Evolutionary conservation across 1,140 invertebrate genomes (phyloP), one percentile per base, ranked within the genome.

Genomic region (Eufriesea mexicana): DNA sequence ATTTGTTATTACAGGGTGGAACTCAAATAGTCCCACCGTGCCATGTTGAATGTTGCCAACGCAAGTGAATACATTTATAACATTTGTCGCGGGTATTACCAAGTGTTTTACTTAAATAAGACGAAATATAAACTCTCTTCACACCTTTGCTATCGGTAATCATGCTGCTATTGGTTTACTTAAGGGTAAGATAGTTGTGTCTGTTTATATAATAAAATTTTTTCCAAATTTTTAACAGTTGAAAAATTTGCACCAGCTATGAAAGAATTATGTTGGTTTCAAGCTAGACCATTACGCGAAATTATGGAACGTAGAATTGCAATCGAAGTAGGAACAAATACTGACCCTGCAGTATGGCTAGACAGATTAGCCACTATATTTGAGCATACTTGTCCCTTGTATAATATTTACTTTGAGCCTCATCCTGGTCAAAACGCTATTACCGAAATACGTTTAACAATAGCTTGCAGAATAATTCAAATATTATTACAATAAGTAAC

Each of bases 301-400:
- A 91, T 97, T 79, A 92, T 96, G 67, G 94, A 96, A 85, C 92
- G 94, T 54, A 92, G 92, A 88, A 84, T 91, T 45, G 91, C 92
- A 5, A 83, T 94, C 9, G 91, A 92, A 54, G 90, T 91, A 90
- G 94, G 94, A 72, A 94, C 93, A 20, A 95, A 96, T 87, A 95
- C 93, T 57, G 98, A 99, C 95, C 98, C 98, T n/a, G 96, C 96
- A 35, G 94, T 98, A 80, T 99, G 98, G 98, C 94, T 99, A 61
- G 98, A 99, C 95, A 95, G 98, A 89, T 95, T 99, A 79, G 96
- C 98, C 28, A 97, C 98, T 64, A 96, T 99, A 84, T 99, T 99
- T 94, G 96, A 97, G 83, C 96, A 97, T 93, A 96, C 97, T 61
- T 96, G 96, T 93, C 96, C 96, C 61, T 93, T 94, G 61, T 95